A percentile compares a stretch with the other conserved stretches of the same genome.
Evolutionary conservation across 2,113 vertebrate species (phyloP).

Genomic region (Trachemys scripta): DNA sequence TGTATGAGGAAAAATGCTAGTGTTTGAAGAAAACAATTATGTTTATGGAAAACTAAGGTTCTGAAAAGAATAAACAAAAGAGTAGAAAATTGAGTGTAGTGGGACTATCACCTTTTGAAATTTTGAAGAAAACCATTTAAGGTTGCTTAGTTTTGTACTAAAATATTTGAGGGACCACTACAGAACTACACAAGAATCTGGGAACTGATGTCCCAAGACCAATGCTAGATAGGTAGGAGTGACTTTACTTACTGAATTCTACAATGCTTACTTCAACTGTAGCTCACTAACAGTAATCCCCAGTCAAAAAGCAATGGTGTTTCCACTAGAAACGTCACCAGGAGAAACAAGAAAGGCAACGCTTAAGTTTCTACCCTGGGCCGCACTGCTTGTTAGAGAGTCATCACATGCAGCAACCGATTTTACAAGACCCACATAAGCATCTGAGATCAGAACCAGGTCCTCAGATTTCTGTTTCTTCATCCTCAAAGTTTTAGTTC

Average conservation of each 20-base stretch:
- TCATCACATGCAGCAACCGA: accelerated
- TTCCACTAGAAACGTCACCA: not conserved
- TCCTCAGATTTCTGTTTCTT: not conserved
- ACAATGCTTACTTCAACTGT: not conserved
- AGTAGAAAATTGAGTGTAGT: not conserved
- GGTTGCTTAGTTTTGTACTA: not conserved
- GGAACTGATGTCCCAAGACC: not conserved
- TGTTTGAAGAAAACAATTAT: not conserved
- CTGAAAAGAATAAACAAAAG: not conserved
- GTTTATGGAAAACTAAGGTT: not conserved
- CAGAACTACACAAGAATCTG: not conserved
- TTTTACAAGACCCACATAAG: not conserved
- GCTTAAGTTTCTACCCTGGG: not conserved
- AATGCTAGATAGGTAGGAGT: not conserved
- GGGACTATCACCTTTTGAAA: not conserved
- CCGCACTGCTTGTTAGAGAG: not conserved
- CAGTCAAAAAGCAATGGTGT: not conserved
- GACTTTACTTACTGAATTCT: not conserved
- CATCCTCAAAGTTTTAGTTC: not conserved
- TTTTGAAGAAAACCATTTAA: not conserved
- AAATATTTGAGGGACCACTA: not conserved
- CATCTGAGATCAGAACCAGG: not conserved
- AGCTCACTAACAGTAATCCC: not conserved
- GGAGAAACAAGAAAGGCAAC: not conserved
- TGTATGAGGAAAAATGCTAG: not conserved